Conservation (phyloP, 2,888 invertebrate species). For the Antheraea yamamai region DNA sequence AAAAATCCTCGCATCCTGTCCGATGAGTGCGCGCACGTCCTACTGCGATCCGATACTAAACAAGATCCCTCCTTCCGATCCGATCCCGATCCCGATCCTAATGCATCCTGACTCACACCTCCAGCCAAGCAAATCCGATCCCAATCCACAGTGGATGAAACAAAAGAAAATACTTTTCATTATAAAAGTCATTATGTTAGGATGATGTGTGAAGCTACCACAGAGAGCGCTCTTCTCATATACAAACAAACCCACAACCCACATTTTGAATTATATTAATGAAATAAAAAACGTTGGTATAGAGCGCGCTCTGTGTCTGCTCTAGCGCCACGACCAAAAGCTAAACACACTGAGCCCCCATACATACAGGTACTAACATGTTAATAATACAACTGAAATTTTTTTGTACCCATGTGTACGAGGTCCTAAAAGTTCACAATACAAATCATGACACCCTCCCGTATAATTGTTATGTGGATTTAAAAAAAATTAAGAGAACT, state of each 20-base stretch:
- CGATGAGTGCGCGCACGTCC: conserved; percentile 36
- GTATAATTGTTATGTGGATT: background rate
- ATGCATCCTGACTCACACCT: conserved; percentile 64
- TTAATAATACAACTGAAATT: background rate
- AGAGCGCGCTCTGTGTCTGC: background rate
- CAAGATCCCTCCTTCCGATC: conserved; percentile 31
- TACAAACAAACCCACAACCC: background rate
- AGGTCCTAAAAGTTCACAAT: background rate
- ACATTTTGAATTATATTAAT: background rate
- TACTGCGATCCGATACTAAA: conserved; percentile 30
- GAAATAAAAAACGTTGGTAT: background rate
- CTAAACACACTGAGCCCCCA: background rate
- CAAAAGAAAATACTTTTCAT: conserved; percentile 79
- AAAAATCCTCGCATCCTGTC: conserved; percentile 47
- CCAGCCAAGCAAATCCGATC: conserved; percentile 73
- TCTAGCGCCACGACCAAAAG: background rate
- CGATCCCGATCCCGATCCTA: conserved; percentile 47
- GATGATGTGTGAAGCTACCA: background rate
- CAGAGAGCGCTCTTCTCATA: background rate
- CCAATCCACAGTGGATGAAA: conserved; percentile 82
- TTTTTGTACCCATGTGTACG: background rate
- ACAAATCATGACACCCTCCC: background rate
- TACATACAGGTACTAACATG: background rate
- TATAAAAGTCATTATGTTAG: conserved; percentile 41
- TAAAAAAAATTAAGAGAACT: background rate